Percentiles rank a stretch among this genome's conserved stretches.
Evolutionary conservation across 2,113 vertebrate genomes (phyloP).

Genomic region (Dendropsophus ebraccatus): DNA sequence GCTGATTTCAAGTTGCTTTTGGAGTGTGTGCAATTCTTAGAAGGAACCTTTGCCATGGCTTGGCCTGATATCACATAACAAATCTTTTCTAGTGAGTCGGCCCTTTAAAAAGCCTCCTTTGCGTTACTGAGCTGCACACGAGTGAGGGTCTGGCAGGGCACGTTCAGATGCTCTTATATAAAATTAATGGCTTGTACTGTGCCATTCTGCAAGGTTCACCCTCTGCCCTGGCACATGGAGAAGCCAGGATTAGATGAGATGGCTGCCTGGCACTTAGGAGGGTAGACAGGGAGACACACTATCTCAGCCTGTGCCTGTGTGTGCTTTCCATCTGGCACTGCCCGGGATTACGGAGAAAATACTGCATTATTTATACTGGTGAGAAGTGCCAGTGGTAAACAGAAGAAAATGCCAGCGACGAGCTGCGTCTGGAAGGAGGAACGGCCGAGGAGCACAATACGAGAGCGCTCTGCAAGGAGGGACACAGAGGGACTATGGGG

Average conservation of each 20-base stretch:
- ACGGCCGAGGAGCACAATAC: background rate
- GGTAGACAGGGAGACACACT: background rate
- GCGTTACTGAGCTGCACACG: background rate
- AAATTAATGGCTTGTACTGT: background rate
- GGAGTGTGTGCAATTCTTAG: too few species aligned
- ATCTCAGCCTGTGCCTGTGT: background rate
- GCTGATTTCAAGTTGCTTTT: too few species aligned
- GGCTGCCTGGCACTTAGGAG: background rate
- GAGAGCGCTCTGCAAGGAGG: background rate
- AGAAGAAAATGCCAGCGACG: background rate
- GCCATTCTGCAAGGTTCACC: background rate
- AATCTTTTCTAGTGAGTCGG: background rate
- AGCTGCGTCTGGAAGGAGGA: background rate
- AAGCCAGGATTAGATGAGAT: background rate
- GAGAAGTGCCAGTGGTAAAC: background rate
- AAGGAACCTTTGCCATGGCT: too few species aligned
- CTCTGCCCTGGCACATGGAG: background rate
- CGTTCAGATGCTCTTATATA: too few species aligned
- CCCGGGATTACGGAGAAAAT: background rate
- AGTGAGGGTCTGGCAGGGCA: background rate
- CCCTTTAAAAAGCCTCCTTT: background rate
- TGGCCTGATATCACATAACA: too few species aligned
- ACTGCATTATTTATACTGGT: constrained; percentile 43
- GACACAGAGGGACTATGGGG: background rate
- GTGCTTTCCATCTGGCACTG: constrained; percentile 14